Evolutionary conservation across 2,797 vertebrate species (phyloP), one percentile per base, ranked within the genome.

Genomic region (Argentina silus): DNA sequence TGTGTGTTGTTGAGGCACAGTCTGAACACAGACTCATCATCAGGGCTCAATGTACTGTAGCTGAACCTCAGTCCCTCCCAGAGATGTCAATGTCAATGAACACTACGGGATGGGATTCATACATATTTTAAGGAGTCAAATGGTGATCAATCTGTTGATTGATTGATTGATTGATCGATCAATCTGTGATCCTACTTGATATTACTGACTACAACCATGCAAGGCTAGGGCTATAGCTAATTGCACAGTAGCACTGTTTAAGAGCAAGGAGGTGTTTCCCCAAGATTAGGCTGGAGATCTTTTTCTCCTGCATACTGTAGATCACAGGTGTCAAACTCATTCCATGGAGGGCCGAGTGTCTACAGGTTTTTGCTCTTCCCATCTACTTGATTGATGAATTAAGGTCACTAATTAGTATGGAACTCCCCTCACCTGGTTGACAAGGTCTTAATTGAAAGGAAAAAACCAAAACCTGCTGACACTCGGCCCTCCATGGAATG

Each of bases 131-230:
- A 17, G 55, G 1, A 57, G 56, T 36, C 27, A 19, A 59, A 12
- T 48, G 23, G 19, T 11, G 56, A 59, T 59, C 56, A 59, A 59
- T 21, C 21, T 59, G 56, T 59, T 59, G 17, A 59, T 19, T 59
- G 23, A 59, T 19, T 59, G 23, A 59, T 36, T 36, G 27, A 36
- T 36, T 4, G 27, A 36, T 36, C 27, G 27, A 36, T 36, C 27
- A 4, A 36, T 36, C 27, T 21, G 11, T 21, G 17, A 59, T 59
- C 56, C 19, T 59, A 59, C 23, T 21, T 21, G 10, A 48, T 48
- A 8, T 10, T 21, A 21, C 17, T 59, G 56, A 59, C 56, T 10
- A 10, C 56, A 59, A 9, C 17, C 56, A 59, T 59, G 21, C 56
- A 11, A 59, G 56, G 21, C 7, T 10, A 2, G 17, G 19, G 19